Base-by-base conservation (phyloP, 2,797 vertebrate species). In the Sylvia borin region DNA sequence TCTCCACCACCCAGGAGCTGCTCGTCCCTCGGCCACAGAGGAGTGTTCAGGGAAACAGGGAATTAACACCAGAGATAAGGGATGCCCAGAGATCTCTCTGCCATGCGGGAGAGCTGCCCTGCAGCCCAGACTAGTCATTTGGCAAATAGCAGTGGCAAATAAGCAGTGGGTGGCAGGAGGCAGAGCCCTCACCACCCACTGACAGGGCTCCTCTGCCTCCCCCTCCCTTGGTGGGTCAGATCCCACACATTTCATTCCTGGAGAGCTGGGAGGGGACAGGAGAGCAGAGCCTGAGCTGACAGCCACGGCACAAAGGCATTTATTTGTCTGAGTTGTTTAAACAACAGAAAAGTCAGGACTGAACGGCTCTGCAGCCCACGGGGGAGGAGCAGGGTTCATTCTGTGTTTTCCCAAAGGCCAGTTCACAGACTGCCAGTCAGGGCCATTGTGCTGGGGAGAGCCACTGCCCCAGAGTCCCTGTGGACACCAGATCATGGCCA, bases 401-500 rank as follows among this genome's bases (percentile, higher is more conserved):
- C 72, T 2, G 15, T 25, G 6, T 60, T 87, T 61, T 55, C 18
- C 58, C 32, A 68, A 85, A 90, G 43, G 60, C 32, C 73, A 43
- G 18, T 13, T 54, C 40, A 42, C 40, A 61, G 43, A 19, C 43
- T 70, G 10, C 53, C 7, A 36, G 32, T 31, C 2, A 1, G 24
- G 6, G 47, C 31, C 38, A 7, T 17, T 51, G 36, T 11, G 4
- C 72, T 73, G 88, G 64, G 19, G 36, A 47, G 54, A 43, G 40
- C 16, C n/a, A 22, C 73, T 4, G 22, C 77, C 68, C 1, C 4
- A 34, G 65, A 27, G 54, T 14, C 5, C 58, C 8, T 68, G 55
- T 5, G 60, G 51, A 4, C 77, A 48, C 0, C 1, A 61, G 45
- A 29, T 3, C 40, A 14, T 3, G 8, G 25, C 3, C 11, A 36